These are phyloP conservation scores for Odocoileus virginianus DNA, from an alignment of 2,113 vertebrate genomes.

Conservation along the genomic window DNA sequence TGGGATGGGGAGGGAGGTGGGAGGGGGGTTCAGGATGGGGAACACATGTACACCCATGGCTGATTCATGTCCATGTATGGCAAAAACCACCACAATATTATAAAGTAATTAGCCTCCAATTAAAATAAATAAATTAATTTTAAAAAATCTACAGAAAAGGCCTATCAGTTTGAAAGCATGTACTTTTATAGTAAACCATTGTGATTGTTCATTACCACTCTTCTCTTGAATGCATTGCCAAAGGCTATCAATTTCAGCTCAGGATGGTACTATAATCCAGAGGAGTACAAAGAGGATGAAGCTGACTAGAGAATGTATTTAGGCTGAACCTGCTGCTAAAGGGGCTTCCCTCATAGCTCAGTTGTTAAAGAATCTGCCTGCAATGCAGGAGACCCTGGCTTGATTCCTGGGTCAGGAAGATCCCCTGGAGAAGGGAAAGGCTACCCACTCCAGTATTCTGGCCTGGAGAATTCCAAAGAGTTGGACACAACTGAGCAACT, in stretches of 20 bases:
- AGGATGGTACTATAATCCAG: neutral
- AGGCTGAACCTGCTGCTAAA: neutral
- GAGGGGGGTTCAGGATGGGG: neutral
- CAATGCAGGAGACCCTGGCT: neutral
- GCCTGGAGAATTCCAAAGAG: neutral
- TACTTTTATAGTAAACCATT: neutral
- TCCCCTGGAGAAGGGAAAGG: neutral
- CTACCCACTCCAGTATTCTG: neutral
- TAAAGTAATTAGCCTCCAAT: neutral
- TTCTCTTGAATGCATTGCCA: neutral
- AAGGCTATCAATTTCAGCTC: neutral
- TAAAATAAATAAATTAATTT: neutral
- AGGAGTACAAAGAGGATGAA: neutral
- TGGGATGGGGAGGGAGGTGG: neutral
- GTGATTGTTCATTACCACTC: neutral
- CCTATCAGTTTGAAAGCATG: neutral
- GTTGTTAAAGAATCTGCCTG: neutral
- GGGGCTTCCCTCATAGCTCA: neutral
- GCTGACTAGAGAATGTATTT: neutral
- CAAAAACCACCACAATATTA: neutral
- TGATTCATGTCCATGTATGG: neutral
- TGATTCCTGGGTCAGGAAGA: neutral
- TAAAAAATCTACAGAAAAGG: neutral
- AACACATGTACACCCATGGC: neutral
- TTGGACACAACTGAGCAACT: neutral